Percentiles rank a stretch among this genome's conserved stretches.
phyloP scores from a whole-genome alignment of 1,140 invertebrate genomes.

The Nilaparvata lugens region DNA sequence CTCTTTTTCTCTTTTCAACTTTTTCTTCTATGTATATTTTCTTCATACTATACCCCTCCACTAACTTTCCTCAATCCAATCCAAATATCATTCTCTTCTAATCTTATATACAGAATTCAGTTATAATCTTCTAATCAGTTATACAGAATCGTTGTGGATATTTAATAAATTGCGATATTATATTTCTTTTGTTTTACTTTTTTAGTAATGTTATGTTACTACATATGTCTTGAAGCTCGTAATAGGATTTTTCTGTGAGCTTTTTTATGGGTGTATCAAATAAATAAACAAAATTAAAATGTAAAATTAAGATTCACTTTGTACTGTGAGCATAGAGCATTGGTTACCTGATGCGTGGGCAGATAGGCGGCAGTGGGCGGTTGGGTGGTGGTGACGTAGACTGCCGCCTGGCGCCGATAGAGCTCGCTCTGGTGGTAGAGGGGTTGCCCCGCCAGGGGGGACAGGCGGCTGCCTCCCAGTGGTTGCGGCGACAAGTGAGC shows the following conservation, averaged over 20 bases:
- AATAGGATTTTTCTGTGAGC: neutral
- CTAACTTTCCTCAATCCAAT: no score
- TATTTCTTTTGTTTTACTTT: no score
- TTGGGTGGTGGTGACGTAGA: slow-evolving; percentile 49
- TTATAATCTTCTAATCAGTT: no score
- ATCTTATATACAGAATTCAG: no score
- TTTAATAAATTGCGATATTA: no score
- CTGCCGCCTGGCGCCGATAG: slow-evolving; percentile 46
- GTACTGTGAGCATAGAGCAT: slow-evolving; percentile 24
- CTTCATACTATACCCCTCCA: no score
- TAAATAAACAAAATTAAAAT: neutral
- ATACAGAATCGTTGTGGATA: no score
- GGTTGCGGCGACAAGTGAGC: slow-evolving; percentile 42
- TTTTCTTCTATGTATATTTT: no score
- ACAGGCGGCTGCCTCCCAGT: slow-evolving; percentile 29
- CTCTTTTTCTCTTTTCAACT: no score
- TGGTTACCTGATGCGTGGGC: slow-evolving; percentile 43
- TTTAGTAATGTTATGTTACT: neutral
- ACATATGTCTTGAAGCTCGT: neutral
- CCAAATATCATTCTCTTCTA: no score
- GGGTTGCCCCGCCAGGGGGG: slow-evolving; percentile 41
- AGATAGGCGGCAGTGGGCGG: slow-evolving; percentile 37
- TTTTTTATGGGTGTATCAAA: neutral
- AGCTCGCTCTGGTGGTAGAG: slow-evolving; percentile 46
- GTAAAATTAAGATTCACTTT: neutral